Evolutionary conservation across 2,888 invertebrate genomes (phyloP).

Genomic region (Tetanocera ferruginea): DNA sequence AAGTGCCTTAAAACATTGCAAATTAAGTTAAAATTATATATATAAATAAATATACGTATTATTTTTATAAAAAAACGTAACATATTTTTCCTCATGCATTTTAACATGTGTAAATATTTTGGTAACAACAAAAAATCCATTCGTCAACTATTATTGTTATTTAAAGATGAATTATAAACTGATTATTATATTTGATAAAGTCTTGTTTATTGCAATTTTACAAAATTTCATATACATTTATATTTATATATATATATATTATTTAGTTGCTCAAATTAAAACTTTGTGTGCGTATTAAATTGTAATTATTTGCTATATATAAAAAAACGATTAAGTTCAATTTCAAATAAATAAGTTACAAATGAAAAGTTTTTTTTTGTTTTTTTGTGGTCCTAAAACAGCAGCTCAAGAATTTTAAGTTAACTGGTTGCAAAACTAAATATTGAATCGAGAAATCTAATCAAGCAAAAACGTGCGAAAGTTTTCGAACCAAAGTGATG

Average conservation of each 20-base stretch:
- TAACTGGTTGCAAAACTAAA: neutral
- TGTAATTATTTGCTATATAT: conserved; percentile 5
- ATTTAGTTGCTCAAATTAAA: neutral
- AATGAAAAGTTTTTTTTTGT: neutral
- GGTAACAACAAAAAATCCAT: neutral
- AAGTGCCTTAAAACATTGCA: conserved; percentile 34
- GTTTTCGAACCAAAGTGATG: too few species aligned
- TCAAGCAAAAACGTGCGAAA: too few species aligned
- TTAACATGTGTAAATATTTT: neutral
- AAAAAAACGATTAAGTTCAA: neutral
- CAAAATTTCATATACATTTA: conserved; percentile 12
- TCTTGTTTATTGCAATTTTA: conserved; percentile 27
- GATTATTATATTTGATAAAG: conserved; percentile 31
- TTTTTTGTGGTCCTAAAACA: too few species aligned
- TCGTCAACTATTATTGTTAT: conserved; percentile 7
- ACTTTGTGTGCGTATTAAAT: conserved; percentile 2
- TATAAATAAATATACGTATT: conserved; percentile 9
- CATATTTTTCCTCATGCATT: conserved; percentile 9
- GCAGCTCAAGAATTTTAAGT: too few species aligned
- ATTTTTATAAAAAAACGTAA: neutral
- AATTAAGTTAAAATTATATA: conserved; percentile 23
- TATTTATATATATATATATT: neutral
- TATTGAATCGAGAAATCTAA: too few species aligned
- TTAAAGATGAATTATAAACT: conserved; percentile 21
- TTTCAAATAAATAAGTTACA: conserved; percentile 17